These are phyloP conservation scores for Aricia agestis DNA, from an alignment of 1,140 invertebrate genomes.

Conservation along the genomic window DNA sequence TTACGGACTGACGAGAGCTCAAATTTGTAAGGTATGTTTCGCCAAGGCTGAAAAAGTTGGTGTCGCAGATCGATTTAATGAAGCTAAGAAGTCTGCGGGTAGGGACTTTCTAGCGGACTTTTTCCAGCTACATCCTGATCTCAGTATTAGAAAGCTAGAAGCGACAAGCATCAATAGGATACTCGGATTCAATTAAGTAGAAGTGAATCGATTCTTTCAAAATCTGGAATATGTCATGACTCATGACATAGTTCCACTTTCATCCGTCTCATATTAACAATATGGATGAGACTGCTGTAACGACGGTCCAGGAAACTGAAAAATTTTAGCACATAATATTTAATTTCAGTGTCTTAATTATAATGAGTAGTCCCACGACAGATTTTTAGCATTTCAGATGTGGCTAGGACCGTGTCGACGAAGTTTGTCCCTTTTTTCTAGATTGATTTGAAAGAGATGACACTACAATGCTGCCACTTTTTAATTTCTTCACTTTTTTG, in stretches of 20 bases:
- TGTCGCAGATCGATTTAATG: not conserved
- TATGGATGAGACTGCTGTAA: slow-evolving; percentile 27
- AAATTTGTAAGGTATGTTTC: not conserved
- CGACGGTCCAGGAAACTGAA: slow-evolving; percentile 18
- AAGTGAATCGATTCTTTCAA: slow-evolving; percentile 23
- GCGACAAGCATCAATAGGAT: slow-evolving; percentile 27
- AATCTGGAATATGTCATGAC: slow-evolving; percentile 21
- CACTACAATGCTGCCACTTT: too few relatives aligned
- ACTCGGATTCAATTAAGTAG: slow-evolving; percentile 25
- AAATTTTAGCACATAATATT: slow-evolving; percentile 29
- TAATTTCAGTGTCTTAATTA: too few relatives aligned
- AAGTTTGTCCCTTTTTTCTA: too few relatives aligned
- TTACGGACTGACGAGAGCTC: not conserved
- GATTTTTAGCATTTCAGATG: too few relatives aligned
- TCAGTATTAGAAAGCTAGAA: slow-evolving; percentile 26
- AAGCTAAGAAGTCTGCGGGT: slow-evolving; percentile 19
- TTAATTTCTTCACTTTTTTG: too few relatives aligned
- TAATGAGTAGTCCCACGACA: too few relatives aligned
- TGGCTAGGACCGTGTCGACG: too few relatives aligned
- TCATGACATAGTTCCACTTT: slow-evolving; percentile 20
- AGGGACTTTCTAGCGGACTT: slow-evolving; percentile 25
- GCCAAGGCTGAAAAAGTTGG: not conserved
- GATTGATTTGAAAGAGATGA: too few relatives aligned
- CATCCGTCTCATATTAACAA: slow-evolving; percentile 19
- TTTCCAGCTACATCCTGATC: slow-evolving; percentile 2